Base-by-base conservation (phyloP, 1,140 invertebrate genomes). In the Anoplolepis gracilipes region DNA sequence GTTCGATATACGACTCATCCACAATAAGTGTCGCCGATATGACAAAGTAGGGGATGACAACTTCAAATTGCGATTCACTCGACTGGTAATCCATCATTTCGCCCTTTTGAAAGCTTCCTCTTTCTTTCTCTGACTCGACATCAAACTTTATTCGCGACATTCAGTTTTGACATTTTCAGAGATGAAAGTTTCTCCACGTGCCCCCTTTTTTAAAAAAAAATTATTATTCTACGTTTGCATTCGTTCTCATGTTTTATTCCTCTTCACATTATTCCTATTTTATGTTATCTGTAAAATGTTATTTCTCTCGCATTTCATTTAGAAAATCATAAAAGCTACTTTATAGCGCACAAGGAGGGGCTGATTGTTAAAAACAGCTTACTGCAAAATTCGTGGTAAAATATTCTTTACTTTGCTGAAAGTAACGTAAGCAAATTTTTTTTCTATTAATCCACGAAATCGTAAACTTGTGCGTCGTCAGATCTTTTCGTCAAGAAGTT, bases 261-360 rank as follows among this genome's bases (percentile, higher is more conserved):
- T 28, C 19, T 61, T 73, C 46, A 82, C 28, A 42, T 55, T 59
- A 22, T 59, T 53, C 39, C 7, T 73, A 61, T 19, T 82, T 73
- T 16, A 42, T 72, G 49, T 72, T 82, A 82, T 22, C 67, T 33
- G 30, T 57, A 19, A 57, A 82, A 73, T 28, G 8, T 13, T 30
- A 59, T 72, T 57, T 73, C 67, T 11, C 46, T 72, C 69, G 33
- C 5, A 36, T 72, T 72, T 53, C 46, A 49, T 16, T 72, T 59
- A 46, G 13, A 33, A 42, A 73, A 72, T 73, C n/a, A 22, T 42
- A 39, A 81, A 81, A 81, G 36, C 57, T 28, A 13, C n/a, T 19
- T 30, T 4, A 11, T 0, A n/a, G 36, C 1, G 16, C 28, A 28
- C 13, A 13, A 59, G 73, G 36, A 25, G 30, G 42, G 30, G 46